phyloP scores from a whole-genome alignment of 2,113 vertebrate species.

The Plecturocebus donacophilus region DNA sequence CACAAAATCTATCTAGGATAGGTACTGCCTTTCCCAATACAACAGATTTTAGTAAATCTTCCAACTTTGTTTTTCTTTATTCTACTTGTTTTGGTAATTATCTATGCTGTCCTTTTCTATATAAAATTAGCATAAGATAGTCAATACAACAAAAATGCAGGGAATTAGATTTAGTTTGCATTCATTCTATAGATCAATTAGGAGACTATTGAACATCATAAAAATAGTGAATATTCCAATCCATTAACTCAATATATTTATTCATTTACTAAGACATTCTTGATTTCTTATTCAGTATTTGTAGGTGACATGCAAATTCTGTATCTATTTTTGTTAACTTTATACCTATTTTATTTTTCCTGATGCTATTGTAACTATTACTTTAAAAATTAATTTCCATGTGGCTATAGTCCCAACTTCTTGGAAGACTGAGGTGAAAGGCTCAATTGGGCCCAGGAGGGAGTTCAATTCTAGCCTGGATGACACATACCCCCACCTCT shows the following conservation, averaged over 20 bases:
- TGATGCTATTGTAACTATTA: neutral
- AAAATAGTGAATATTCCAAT: neutral
- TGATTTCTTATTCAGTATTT: neutral
- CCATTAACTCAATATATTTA: neutral
- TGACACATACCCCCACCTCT: too few species aligned
- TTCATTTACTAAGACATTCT: neutral
- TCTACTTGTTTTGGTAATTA: neutral
- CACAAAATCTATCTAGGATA: neutral
- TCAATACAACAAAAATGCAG: neutral
- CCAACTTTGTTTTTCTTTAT: neutral
- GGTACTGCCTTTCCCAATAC: neutral
- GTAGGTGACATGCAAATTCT: neutral
- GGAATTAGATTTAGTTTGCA: neutral
- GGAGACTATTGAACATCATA: neutral
- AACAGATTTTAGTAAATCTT: neutral
- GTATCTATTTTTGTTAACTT: neutral
- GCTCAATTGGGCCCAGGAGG: too few species aligned
- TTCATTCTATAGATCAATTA: neutral
- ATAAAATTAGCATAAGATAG: neutral
- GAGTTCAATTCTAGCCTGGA: too few species aligned
- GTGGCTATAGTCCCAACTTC: too few species aligned
- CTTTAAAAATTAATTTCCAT: neutral
- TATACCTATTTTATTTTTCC: neutral
- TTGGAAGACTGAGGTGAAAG: too few species aligned
- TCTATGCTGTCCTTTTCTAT: neutral